Conservation (phyloP, 1,140 invertebrate species). For the Lepeophtheirus salmonis region DNA sequence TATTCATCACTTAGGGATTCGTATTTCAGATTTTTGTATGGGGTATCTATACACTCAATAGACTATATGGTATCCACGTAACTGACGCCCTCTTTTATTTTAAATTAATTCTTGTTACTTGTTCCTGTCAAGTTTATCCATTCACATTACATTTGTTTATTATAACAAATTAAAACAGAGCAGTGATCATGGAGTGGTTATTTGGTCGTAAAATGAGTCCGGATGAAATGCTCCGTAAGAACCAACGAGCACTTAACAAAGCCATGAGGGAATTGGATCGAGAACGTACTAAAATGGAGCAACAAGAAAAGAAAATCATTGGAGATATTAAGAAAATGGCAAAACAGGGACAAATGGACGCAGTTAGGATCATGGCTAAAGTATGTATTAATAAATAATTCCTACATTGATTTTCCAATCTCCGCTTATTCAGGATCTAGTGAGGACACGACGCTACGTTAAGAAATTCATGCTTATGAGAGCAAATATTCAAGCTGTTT, state of each 20-base stretch:
- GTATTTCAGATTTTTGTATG: too few species aligned
- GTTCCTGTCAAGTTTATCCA: too few species aligned
- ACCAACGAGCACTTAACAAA: conserved; percentile 94
- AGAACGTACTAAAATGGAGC: conserved; percentile 86
- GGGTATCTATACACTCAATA: too few species aligned
- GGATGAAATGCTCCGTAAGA: conserved; percentile 93
- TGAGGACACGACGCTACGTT: conserved; percentile 76
- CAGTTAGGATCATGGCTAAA: conserved; percentile 99
- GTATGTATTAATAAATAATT: too few species aligned
- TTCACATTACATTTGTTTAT: too few species aligned
- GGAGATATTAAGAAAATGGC: conserved; percentile 97
- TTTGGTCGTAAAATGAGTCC: conserved; percentile 91
- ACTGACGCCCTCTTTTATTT: too few species aligned
- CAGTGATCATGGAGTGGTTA: conserved; percentile 62
- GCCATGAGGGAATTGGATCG: conserved; percentile 92
- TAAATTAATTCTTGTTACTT: too few species aligned
- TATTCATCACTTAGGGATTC: too few species aligned
- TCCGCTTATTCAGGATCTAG: conserved; percentile 65
- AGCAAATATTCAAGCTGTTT: conserved; percentile 97
- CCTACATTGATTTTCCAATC: too few species aligned
- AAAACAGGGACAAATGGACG: conserved; percentile 60
- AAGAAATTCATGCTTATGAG: conserved; percentile 99
- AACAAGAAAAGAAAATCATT: conserved; percentile 97
- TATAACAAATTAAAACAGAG: too few species aligned
- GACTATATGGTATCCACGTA: too few species aligned